These are phyloP conservation scores for Eledona agricola DNA, from an alignment of 2,888 invertebrate genomes.

Conservation along the genomic window DNA sequence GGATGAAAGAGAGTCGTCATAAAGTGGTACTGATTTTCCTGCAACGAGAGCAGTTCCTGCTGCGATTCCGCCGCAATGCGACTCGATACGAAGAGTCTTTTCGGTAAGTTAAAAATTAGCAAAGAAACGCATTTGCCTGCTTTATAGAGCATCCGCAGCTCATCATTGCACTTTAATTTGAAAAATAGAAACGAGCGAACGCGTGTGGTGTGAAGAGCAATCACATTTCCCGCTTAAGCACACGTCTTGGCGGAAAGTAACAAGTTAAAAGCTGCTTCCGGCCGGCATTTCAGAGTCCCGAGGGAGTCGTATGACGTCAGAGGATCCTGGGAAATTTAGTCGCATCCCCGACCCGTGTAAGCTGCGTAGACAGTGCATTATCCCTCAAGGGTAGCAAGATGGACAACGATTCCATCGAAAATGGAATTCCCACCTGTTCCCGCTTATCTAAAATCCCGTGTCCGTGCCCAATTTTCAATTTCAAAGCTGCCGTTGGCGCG, in stretches of 20 bases:
- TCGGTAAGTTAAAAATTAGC: conserved; percentile 6
- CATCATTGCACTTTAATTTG: no score
- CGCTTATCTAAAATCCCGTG: conserved; percentile 6
- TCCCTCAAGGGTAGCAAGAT: conserved; percentile 17
- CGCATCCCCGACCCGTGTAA: conserved; percentile 21
- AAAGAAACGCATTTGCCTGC: no score
- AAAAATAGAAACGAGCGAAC: no score
- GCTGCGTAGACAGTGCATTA: conserved; percentile 24
- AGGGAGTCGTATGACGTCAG: conserved; percentile 25
- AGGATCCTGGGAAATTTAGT: conserved; percentile 29
- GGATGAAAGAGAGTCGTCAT: conserved; percentile 1
- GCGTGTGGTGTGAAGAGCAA: no score
- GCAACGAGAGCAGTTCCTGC: conserved; percentile 17
- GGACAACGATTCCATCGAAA: conserved; percentile 22
- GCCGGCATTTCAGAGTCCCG: conserved; percentile 13
- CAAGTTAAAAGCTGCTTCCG: conserved; percentile 18
- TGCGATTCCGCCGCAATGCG: conserved; percentile 22
- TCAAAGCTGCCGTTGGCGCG: no score
- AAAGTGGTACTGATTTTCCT: conserved; percentile 21
- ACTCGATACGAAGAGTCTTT: conserved; percentile 13
- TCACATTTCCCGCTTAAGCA: no score
- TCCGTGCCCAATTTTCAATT: no score
- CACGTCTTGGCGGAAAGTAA: no score
- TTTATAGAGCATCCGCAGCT: no score
- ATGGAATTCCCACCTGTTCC: conserved; percentile 23